Percentiles rank a stretch among this genome's conserved stretches.
Evolutionary conservation across 2,888 invertebrate genomes (phyloP).

Genomic region (Ormyrus pomaceus): DNA sequence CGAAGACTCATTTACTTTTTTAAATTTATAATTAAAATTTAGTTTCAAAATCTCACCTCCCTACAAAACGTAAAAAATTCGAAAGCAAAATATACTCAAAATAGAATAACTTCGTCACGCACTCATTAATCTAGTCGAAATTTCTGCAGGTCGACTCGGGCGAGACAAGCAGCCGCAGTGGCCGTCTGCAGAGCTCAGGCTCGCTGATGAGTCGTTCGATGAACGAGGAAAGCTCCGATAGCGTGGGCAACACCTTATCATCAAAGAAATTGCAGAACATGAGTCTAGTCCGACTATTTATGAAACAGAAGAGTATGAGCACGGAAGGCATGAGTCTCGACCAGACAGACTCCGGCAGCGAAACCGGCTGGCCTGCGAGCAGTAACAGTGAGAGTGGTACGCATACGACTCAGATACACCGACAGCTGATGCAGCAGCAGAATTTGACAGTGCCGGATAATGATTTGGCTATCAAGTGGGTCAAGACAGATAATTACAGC

Average conservation of each 20-base stretch:
- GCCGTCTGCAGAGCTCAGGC: conserved; percentile 68
- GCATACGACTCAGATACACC: conserved; percentile 68
- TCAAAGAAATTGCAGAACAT: conserved; percentile 81
- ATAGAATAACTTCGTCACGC: no score
- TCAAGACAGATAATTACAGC: conserved; percentile 67
- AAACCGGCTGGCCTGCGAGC: conserved; percentile 84
- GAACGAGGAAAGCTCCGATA: conserved; percentile 72
- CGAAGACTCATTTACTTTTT: no score
- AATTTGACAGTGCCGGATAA: conserved; percentile 61
- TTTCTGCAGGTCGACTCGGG: conserved; percentile 69
- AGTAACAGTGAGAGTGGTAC: conserved; percentile 80
- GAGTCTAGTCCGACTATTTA: conserved; percentile 90
- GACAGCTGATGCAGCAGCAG: conserved; percentile 59
- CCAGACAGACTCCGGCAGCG: conserved; percentile 82
- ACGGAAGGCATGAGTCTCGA: conserved; percentile 86
- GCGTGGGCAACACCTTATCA: conserved; percentile 65
- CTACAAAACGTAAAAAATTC: no score
- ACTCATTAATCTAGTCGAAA: no score
- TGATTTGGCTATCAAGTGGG: conserved; percentile 73
- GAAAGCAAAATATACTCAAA: no score
- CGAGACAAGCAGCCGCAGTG: conserved; percentile 69
- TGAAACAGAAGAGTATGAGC: conserved; percentile 92
- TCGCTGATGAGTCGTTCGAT: conserved; percentile 71
- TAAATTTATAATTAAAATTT: no score
- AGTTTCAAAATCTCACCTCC: no score